A percentile compares a stretch with the other conserved stretches of the same genome.
Conservation (phyloP, 2,797 vertebrate genomes). For the Spatula clypeata region DNA sequence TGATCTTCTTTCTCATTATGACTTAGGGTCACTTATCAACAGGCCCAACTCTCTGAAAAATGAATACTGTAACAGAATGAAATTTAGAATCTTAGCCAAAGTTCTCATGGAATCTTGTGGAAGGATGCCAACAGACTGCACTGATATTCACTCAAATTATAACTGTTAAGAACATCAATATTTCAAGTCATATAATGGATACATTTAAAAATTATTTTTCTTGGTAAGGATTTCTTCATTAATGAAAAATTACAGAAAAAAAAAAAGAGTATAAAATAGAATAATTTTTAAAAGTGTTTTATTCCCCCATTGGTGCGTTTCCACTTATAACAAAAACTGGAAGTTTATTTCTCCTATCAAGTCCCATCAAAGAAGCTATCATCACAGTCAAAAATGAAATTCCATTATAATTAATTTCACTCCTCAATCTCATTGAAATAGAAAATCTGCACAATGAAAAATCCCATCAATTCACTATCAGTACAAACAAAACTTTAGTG, state of each 20-base stretch:
- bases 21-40: neutral
- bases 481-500: neutral
- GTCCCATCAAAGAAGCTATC: neutral
- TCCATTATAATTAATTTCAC: neutral
- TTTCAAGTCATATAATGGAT: neutral
- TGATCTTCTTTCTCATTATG: neutral
- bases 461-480: neutral
- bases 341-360: neutral
- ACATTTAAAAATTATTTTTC: neutral
- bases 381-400: neutral
- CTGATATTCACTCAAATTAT: neutral
- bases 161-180: neutral
- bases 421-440: neutral
- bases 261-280: neutral
- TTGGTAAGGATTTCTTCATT: neutral
- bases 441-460: neutral
- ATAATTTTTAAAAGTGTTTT: neutral
- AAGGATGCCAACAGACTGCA: neutral
- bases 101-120: neutral
- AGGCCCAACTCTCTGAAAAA: neutral
- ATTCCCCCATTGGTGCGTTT: neutral
- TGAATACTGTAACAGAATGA: neutral
- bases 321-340: neutral
- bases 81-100: neutral
- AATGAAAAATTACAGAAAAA: neutral